Evolutionary conservation across 2,888 invertebrate species (phyloP), one percentile per base, ranked within the genome.

Genomic region (Diploptera punctata): DNA sequence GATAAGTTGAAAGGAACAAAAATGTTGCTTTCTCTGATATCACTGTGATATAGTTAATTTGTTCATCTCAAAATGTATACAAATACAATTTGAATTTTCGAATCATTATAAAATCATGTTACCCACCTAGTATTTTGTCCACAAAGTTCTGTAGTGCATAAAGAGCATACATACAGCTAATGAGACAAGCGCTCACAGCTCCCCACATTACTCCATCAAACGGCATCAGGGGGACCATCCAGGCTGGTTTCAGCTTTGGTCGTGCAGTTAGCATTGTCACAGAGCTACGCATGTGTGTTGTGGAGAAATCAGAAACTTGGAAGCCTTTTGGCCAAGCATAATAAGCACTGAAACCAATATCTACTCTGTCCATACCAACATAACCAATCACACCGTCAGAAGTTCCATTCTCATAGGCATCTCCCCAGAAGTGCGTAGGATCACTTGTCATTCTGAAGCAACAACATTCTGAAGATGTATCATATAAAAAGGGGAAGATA

Each of bases 201-300:
- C 7, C 26, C 65, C 65, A 65, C 43, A 65, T 26, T 2, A 26
- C 18, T 9, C 47, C 29, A 5, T 43, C 24, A 24, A 65, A 65
- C 4, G 65, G 65, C 21, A 47, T 16, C 16, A 65, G 24, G 16
- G 65, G 65, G 1, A 26, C 18, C 1, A 65, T 7, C 44, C 44
- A 65, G 7, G 44, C 65, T 3, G 65, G 65, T 5, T 33, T 3
- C n/a, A 65, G 18, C 18, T 65, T 47, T 7, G 65, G 65, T 47
- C 47, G 16, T n/a, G 65, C 44, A 3, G 65, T 47, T n/a, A 65
- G n/a, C 44, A 65, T 65, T 7, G 65, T 65, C 1, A 65, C 65
- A 47, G 65, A 65, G 24, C 65, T 65, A 7, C 65, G 44, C 65
- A 65, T 65, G 47, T 65, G 65, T 16, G 65, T 21, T 16, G n/a